phyloP scores from a whole-genome alignment of 2,797 vertebrate species.

The Pangasius djambal region DNA sequence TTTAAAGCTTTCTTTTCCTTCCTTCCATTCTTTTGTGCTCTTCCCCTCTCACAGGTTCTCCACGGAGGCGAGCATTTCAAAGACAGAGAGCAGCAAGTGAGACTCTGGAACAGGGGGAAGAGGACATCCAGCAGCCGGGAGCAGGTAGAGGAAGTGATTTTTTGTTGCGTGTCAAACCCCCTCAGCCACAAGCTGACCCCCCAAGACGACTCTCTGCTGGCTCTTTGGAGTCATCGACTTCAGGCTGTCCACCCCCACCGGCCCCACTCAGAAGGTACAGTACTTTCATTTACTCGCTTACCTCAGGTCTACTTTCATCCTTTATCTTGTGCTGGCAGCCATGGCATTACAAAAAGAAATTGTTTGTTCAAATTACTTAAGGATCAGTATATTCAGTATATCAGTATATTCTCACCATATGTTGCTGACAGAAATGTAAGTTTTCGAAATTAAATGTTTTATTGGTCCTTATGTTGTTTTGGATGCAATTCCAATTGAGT shows the following conservation, averaged over 20 bases:
- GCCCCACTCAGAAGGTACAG: conserved; percentile 87
- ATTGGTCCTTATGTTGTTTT: not conserved
- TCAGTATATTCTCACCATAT: not conserved
- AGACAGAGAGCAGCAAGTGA: conserved; percentile 94
- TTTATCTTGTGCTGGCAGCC: not conserved
- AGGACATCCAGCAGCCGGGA: conserved; percentile 69
- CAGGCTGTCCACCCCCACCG: conserved; percentile 71
- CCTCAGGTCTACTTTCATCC: not conserved
- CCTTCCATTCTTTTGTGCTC: conserved; percentile 16
- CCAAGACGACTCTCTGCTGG: conserved; percentile 79
- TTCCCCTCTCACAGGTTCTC: conserved; percentile 78
- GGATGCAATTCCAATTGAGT: not conserved
- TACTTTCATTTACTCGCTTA: not conserved
- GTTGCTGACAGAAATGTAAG: not conserved
- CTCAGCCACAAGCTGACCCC: conserved; percentile 69
- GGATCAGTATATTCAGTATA: not conserved
- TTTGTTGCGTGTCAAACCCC: conserved; percentile 73
- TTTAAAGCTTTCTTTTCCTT: conserved; percentile 1
- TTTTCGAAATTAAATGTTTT: not conserved
- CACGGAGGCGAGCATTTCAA: conserved; percentile 89
- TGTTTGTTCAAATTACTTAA: not conserved
- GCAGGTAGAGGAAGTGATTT: conserved; percentile 65
- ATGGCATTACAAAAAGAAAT: not conserved
- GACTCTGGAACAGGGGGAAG: conserved; percentile 86
- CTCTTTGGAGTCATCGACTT: conserved; percentile 73